Percentiles rank a stretch among this genome's conserved stretches.
phyloP scores from a whole-genome alignment of 2,113 vertebrate genomes.

The Malurus cyaneus region DNA sequence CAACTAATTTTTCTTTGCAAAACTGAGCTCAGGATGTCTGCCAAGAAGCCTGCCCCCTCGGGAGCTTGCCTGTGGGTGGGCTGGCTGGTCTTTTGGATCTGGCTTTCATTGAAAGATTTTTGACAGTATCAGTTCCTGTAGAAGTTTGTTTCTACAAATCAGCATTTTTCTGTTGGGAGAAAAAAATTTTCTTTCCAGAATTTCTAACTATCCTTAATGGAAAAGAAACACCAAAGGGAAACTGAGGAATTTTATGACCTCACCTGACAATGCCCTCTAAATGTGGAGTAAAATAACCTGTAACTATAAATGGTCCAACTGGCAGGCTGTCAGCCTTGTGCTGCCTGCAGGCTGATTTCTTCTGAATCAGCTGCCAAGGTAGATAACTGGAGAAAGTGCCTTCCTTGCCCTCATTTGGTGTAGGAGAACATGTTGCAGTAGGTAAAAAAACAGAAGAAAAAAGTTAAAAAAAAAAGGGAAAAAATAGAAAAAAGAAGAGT shows the following conservation, averaged over 20 bases:
- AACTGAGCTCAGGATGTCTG: conserved; percentile 10
- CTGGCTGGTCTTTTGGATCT: conserved; percentile 2
- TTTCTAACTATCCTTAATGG: neutral
- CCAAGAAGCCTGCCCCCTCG: neutral
- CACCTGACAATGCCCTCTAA: neutral
- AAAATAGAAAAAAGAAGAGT: neutral
- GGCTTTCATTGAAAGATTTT: conserved; percentile 26
- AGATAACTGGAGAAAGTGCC: neutral
- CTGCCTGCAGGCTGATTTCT: neutral
- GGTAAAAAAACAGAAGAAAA: neutral
- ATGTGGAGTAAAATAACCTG: neutral
- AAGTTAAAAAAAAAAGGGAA: too few species aligned
- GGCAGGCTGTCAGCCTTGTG: neutral
- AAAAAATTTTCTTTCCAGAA: neutral
- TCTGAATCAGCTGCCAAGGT: neutral
- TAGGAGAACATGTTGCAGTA: neutral
- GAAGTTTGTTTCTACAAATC: conserved; percentile 22
- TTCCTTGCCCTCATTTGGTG: neutral
- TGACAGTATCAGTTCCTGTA: conserved; percentile 31
- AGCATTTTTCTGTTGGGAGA: neutral
- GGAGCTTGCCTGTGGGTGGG: conserved; percentile 46
- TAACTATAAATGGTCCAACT: neutral
- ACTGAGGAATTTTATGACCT: neutral
- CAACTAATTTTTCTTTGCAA: conserved; percentile 15
- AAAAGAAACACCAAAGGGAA: neutral